Evolutionary conservation across 2,797 vertebrate species (phyloP), one percentile per base, ranked within the genome.

Genomic region (Macroramphosus scolopax): DNA sequence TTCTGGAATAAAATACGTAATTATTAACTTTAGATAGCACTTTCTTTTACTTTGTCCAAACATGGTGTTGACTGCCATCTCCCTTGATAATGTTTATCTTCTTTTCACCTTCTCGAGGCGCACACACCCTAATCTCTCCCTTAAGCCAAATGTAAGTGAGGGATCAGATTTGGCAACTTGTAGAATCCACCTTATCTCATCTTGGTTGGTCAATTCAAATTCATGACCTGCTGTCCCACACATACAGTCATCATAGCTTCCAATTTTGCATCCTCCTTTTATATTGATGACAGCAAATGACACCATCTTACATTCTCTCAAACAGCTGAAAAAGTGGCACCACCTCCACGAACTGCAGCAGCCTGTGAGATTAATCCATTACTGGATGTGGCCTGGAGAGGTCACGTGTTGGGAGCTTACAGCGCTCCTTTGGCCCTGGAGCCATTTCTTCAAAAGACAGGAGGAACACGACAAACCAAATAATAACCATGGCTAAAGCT

Each of bases 281-380:
- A n/a, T n/a, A n/a, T n/a, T n/a, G n/a, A n/a, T n/a, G n/a, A n/a
- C n/a, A n/a, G n/a, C n/a, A n/a, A n/a, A n/a, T n/a, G n/a, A n/a
- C n/a, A n/a, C n/a, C n/a, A n/a, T n/a, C n/a, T n/a, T n/a, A n/a
- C n/a, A n/a, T n/a, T n/a, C n/a, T n/a, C n/a, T n/a, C n/a, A n/a
- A n/a, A n/a, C n/a, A n/a, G n/a, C n/a, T n/a, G n/a, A n/a, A n/a
- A n/a, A 54, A 47, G 58, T 40, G 46, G 14, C 32, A 7, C 44
- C 5, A 3, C 25, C 2, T 26, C 11, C 8, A 22, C 46, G 13
- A 46, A 18, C 35, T 59, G 41, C 55, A 45, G 15, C 38, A 52
- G 25, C 28, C 67, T 41, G 34, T 15, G 61, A 68, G 17, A 57
- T 55, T 78, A 83, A 84, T 85, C 82, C 75, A 58, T 14, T 13